These are phyloP conservation scores for Sphaeridia pumilis DNA, from an alignment of 2,888 invertebrate genomes.

Conservation along the genomic window DNA sequence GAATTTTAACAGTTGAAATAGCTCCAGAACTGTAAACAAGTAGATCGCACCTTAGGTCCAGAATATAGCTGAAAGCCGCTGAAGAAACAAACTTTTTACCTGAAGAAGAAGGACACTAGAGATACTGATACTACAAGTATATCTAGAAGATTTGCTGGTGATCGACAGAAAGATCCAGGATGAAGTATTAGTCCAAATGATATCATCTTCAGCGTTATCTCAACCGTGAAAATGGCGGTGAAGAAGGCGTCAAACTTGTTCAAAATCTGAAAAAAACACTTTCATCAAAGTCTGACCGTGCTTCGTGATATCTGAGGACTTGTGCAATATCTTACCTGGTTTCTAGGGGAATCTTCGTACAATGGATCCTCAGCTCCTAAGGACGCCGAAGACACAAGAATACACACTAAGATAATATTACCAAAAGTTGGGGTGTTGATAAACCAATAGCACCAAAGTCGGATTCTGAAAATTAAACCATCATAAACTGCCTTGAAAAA, in stretches of 20 bases:
- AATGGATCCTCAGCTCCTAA: conserved; percentile 97
- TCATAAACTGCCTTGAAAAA: no score
- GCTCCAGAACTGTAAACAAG: conserved; percentile 49
- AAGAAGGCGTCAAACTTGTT: conserved; percentile 96
- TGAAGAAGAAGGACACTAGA: conserved; percentile 81
- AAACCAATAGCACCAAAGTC: conserved; percentile 39
- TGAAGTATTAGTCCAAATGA: conserved; percentile 96
- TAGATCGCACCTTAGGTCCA: background rate
- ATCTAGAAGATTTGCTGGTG: conserved; percentile 96
- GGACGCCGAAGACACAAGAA: conserved; percentile 96
- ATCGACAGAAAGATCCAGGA: conserved; percentile 95
- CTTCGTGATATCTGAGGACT: background rate
- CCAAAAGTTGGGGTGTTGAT: conserved; percentile 66
- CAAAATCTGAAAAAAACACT: conserved; percentile 55
- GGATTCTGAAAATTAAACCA: conserved; percentile 17
- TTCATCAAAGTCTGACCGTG: background rate
- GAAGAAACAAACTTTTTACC: conserved; percentile 59
- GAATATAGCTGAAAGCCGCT: background rate
- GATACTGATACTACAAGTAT: conserved; percentile 97
- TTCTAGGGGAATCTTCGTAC: conserved; percentile 44
- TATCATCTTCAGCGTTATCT: conserved; percentile 91
- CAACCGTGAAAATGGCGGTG: conserved; percentile 94
- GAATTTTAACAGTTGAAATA: conserved; percentile 97
- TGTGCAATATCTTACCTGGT: conserved; percentile 15
- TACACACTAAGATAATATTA: conserved; percentile 91